Base-by-base conservation (phyloP, 2,888 invertebrate species). In the Dynastes hyllus region DNA sequence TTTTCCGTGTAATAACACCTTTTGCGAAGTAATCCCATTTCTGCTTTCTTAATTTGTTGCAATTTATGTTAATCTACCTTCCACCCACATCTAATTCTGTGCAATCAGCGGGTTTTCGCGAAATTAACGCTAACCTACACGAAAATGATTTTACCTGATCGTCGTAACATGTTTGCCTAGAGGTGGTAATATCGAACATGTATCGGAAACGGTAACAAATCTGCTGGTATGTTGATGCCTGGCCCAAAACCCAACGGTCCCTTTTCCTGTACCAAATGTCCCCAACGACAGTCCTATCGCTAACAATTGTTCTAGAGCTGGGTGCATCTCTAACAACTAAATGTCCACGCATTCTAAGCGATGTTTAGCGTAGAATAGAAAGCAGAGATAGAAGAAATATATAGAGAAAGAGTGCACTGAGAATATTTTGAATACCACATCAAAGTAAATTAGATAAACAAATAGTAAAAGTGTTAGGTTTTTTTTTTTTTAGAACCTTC, bases 131-230 rank as follows among this genome's bases (percentile, higher is more conserved):
- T 11, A 45, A 45, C 45, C n/a, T 55, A 55, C 55, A 55, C 55
- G 16, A 16, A 55, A 16, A 55, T 55, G n/a, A 55, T 61, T 58
- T 80, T 87, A 89, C 89, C 89, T 89, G 86, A 89, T 87, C 78
- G 89, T 87, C 67, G 89, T 88, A 81, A 89, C 87, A 85, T 89
- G 89, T 83, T 88, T 89, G 84, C 88, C 85, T 50, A 88, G 84
- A 40, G 88, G 87, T 75, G 88, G 87, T 79, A 88, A 82, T 27
- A 85, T 84, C 58, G 87, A 85, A 79, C 87, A 87, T 13, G 86
- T 85, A 80, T 89, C 89, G 27, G 87, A 86, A 61, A 89, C 88
- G 11, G 89, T 89, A 45, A 89, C 89, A 81, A 88, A 85, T 76
- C 88, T 83, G 83, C 88, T 89, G 75, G 88, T 86, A 81, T 89